Evolutionary conservation across 2,888 invertebrate genomes (phyloP).

Genomic region (Morinoia aosen): DNA sequence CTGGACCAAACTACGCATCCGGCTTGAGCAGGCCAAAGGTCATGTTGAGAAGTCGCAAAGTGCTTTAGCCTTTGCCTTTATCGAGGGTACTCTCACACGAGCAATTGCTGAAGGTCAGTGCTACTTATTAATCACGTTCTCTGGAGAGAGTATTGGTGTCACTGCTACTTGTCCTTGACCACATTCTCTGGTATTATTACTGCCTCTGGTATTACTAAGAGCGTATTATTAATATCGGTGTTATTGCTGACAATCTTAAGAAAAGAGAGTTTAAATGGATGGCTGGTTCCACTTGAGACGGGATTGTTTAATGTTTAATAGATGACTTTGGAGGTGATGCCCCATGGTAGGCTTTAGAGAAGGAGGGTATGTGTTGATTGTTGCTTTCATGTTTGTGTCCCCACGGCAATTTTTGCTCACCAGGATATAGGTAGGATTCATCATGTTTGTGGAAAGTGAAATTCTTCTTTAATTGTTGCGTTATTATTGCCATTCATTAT

Average conservation of each 20-base stretch:
- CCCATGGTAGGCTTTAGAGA: not conserved
- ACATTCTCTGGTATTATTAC: no score
- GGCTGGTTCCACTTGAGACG: not conserved
- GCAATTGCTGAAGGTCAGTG: slow-evolving; percentile 81
- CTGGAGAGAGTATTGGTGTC: not conserved
- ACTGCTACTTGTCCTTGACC: no score
- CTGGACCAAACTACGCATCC: slow-evolving; percentile 80
- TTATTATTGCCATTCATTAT: no score
- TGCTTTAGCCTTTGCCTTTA: slow-evolving; percentile 88
- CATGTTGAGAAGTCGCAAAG: slow-evolving; percentile 80
- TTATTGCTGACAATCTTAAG: not conserved
- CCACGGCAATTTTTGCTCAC: not conserved
- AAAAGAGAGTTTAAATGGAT: not conserved
- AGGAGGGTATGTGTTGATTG: not conserved
- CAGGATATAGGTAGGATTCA: not conserved
- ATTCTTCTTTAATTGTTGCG: not conserved
- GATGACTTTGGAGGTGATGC: not conserved
- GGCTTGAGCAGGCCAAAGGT: slow-evolving; percentile 80
- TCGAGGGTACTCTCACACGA: slow-evolving; percentile 91
- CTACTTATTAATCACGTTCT: not conserved
- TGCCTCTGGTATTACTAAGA: no score
- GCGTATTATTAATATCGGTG: no score
- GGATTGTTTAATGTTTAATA: not conserved
- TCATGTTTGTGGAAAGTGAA: not conserved
- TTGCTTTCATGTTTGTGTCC: no score